These are phyloP conservation scores for Agrotis segetum DNA, from an alignment of 2,888 invertebrate genomes.

Conservation along the genomic window DNA sequence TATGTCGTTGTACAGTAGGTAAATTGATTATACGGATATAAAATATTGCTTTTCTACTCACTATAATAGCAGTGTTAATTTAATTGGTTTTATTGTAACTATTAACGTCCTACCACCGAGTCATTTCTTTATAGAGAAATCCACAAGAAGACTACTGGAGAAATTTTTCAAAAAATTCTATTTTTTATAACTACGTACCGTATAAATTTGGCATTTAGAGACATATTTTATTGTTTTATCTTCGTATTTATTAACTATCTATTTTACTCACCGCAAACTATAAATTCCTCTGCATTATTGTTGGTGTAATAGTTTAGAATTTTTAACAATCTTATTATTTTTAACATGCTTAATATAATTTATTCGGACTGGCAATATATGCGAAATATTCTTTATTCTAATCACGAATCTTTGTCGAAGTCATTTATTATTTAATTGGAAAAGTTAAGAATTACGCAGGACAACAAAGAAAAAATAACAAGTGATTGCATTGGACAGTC, in stretches of 20 bases:
- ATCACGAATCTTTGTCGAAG: slow-evolving; percentile 55
- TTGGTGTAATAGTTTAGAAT: slow-evolving; percentile 73
- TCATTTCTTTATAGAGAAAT: slow-evolving; percentile 77
- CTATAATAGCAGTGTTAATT: slow-evolving; percentile 83
- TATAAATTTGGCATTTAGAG: slow-evolving; percentile 87
- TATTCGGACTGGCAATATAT: slow-evolving; percentile 65
- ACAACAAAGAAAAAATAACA: slow-evolving; percentile 34
- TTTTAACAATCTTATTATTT: slow-evolving; percentile 60
- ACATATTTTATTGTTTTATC: slow-evolving; percentile 83
- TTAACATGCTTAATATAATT: slow-evolving; percentile 59
- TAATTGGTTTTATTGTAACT: slow-evolving; percentile 77
- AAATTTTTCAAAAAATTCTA: slow-evolving; percentile 84
- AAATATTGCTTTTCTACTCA: slow-evolving; percentile 86
- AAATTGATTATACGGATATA: slow-evolving; percentile 82
- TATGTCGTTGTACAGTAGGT: slow-evolving; percentile 86
- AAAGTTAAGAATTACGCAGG: slow-evolving; percentile 26
- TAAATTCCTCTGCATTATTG: slow-evolving; percentile 87
- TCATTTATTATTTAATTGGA: slow-evolving; percentile 14
- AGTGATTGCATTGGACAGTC: slow-evolving; percentile 43
- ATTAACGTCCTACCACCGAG: slow-evolving; percentile 78
- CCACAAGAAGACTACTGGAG: slow-evolving; percentile 85
- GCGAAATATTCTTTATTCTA: slow-evolving; percentile 34
- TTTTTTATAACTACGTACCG: slow-evolving; percentile 84
- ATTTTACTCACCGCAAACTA: slow-evolving; percentile 80
- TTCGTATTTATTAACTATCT: slow-evolving; percentile 80